phyloP scores from a whole-genome alignment of 2,888 invertebrate species.

The Caenorhabditis wallacei region DNA sequence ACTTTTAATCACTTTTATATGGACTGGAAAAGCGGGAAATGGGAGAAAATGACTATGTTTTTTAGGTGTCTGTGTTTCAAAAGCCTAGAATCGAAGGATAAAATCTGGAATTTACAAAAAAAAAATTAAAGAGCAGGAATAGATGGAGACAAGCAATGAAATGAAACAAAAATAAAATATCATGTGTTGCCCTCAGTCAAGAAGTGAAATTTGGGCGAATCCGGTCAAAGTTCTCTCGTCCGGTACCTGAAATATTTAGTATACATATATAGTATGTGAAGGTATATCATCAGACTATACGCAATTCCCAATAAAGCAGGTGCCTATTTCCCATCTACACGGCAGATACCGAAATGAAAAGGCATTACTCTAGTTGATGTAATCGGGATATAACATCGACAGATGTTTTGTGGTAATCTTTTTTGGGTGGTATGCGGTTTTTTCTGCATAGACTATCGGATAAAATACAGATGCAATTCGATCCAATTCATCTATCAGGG shows the following conservation, averaged over 20 bases:
- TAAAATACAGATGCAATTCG: too few relatives aligned
- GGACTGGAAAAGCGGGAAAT: not conserved
- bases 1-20: constrained; percentile 28
- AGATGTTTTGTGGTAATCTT: too few relatives aligned
- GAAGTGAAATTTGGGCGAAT: constrained; percentile 96
- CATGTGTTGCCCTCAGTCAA: constrained; percentile 41
- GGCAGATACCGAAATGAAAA: too few relatives aligned
- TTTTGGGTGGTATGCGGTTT: too few relatives aligned
- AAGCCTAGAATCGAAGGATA: not conserved
- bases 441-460: too few relatives aligned
- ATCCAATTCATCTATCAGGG: too few relatives aligned
- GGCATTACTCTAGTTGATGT: too few relatives aligned
- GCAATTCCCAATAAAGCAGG: too few relatives aligned
- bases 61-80: not conserved
- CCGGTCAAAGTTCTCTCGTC: constrained; percentile 97
- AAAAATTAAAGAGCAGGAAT: not conserved
- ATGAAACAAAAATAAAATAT: not conserved
- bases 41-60: constrained; percentile 15
- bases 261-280: too few relatives aligned
- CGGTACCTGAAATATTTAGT: constrained; percentile 84
- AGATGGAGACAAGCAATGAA: not conserved
- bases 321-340: too few relatives aligned
- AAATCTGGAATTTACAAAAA: constrained; percentile 12
- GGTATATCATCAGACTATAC: too few relatives aligned
- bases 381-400: too few relatives aligned